Percentiles rank a stretch among this genome's conserved stretches.
phyloP scores from a whole-genome alignment of 2,888 invertebrate species.

The Timema cristinae region DNA sequence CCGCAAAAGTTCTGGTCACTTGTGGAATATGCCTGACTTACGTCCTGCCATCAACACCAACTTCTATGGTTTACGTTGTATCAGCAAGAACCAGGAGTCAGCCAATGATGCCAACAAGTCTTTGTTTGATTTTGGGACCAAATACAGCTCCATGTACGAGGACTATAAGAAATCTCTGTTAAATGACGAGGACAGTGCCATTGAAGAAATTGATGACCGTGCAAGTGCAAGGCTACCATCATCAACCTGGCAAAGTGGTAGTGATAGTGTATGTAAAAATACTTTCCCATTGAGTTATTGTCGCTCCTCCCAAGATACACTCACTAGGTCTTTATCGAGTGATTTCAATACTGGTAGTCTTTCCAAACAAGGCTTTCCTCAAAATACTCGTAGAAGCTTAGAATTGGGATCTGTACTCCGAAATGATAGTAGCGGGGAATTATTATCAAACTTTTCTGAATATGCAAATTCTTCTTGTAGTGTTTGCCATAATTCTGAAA shows the following conservation, averaged over 20 bases:
- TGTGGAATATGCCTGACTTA: slow-evolving; percentile 42
- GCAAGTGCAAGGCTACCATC: not conserved
- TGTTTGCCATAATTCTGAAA: no score
- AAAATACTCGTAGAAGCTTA: not conserved
- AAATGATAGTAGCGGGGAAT: not conserved
- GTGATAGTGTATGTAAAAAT: not conserved
- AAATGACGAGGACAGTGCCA: slow-evolving; percentile 1
- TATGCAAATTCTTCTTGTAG: no score
- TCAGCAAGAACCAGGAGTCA: no score
- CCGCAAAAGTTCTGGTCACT: not conserved
- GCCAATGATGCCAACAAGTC: slow-evolving; percentile 19
- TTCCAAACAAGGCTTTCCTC: no score
- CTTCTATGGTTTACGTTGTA: slow-evolving; percentile 38
- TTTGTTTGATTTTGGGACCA: slow-evolving; percentile 47
- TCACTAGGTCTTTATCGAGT: not conserved
- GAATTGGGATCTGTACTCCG: not conserved
- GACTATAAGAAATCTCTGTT: slow-evolving; percentile 40
- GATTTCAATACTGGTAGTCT: no score
- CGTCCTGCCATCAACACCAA: slow-evolving; percentile 52
- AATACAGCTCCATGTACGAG: slow-evolving; percentile 45
- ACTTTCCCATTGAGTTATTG: not conserved
- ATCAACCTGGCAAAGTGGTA: not conserved
- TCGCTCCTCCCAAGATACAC: not conserved
- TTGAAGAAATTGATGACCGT: not conserved
- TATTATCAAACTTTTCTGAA: no score